Base-by-base conservation (phyloP, 1,140 invertebrate species). In the Anastatus disparis region DNA sequence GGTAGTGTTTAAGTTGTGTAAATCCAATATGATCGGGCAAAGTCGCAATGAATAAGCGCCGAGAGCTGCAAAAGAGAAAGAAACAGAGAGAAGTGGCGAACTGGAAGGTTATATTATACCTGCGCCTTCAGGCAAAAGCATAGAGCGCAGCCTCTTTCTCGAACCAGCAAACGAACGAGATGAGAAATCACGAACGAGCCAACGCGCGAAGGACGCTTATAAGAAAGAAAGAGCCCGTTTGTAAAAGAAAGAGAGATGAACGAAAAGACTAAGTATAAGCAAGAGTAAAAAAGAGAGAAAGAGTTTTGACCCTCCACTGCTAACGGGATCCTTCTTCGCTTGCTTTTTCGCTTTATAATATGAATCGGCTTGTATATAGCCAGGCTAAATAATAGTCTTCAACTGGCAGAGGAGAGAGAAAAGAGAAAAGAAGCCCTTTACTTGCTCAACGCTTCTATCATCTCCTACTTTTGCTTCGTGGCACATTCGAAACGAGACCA, bases 21-120 rank as follows among this genome's bases (percentile, higher is more conserved):
- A 83, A 84, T 82, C 81, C 81, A 84, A 83, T 82, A 84, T 83
- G 83, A 83, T 82, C 77, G 81, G n/a, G 77, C 79, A 78, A 79
- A 80, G 76, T 77, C 74, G 78, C 78, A 83, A 82, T 83, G 83
- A 84, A 84, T 83, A 84, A 84, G 75, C 75, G 48, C 20, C 22
- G 2, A 20, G 50, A 15, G 10, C 27, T 52, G 10, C 1, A 27
- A 15, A 27, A 50, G 53, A 56, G 35, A 40, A 13, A 31, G 48
- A 20, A 58, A 59, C 67, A 62, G 67, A 69, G 26, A 55, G 62
- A 70, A 61, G 65, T 56, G 56, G 44, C 72, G 59, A 72, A 38
- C 61, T 35, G 62, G 61, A 70, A 77, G 78, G 79, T 77, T 82
- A 78, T 76, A 82, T 80, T 83, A 79, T 82, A 82, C 79, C 81